A percentile compares a stretch with the other conserved stretches of the same genome.
Evolutionary conservation across 2,797 vertebrate genomes (phyloP).

Genomic region (Acropternis orthonyx): DNA sequence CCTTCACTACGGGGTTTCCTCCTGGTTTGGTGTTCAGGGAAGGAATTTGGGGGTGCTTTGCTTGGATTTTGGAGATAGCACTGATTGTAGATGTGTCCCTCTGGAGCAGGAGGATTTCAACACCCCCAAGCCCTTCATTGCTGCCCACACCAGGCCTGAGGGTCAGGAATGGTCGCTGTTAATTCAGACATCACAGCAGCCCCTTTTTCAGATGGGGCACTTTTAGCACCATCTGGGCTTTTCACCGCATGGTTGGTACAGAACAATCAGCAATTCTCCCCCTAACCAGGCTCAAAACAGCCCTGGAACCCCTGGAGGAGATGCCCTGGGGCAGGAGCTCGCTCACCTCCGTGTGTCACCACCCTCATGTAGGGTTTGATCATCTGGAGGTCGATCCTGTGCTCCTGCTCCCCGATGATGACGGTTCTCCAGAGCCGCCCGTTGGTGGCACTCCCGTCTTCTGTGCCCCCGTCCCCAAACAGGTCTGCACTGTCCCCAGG

Average conservation of each 20-base stretch:
- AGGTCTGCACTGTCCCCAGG: conserved; percentile 81
- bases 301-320: neutral
- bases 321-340: neutral
- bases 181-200: neutral
- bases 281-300: accelerated
- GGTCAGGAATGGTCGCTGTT: accelerated
- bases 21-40: neutral
- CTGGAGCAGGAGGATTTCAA: neutral
- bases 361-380: conserved; percentile 95
- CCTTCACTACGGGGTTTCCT: accelerated
- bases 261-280: accelerated
- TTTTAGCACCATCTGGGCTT: neutral
- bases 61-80: neutral
- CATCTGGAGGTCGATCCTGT: conserved; percentile 96
- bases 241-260: accelerated
- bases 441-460: conserved; percentile 79
- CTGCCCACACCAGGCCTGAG: neutral
- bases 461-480: conserved; percentile 75
- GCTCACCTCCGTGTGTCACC: conserved; percentile 92
- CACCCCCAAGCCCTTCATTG: neutral
- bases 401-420: conserved; percentile 95
- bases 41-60: neutral
- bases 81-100: accelerated
- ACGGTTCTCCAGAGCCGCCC: conserved; percentile 94
- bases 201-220: neutral